Evolutionary conservation across 2,888 invertebrate genomes (phyloP).

Genomic region (Laothoe populi): DNA sequence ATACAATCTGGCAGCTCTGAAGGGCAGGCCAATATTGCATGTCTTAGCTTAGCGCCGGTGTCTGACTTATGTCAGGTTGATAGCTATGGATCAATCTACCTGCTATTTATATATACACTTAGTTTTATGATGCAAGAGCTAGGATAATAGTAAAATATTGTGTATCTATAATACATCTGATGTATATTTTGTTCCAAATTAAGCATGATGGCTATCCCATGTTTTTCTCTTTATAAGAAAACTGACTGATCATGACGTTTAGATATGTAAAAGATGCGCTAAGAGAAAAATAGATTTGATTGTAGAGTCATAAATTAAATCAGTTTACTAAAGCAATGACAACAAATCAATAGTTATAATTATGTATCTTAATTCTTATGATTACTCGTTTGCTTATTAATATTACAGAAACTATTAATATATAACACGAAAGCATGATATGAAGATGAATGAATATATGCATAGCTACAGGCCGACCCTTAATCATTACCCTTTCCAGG

Average conservation of each 20-base stretch:
- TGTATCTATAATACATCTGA: too few relatives aligned
- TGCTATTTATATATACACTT: background rate
- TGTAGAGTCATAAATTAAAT: background rate
- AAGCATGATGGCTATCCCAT: background rate
- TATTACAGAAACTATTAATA: background rate
- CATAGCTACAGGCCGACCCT: slow-evolving; percentile 27
- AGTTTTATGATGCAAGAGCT: background rate
- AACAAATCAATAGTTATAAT: background rate
- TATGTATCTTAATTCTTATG: too few relatives aligned
- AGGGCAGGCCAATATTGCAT: background rate
- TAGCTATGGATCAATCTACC: too few relatives aligned
- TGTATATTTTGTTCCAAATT: background rate
- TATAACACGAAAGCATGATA: background rate
- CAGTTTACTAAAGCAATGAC: background rate
- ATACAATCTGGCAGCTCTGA: too few relatives aligned
- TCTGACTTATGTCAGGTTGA: too few relatives aligned
- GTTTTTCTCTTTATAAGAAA: background rate
- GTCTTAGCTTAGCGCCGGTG: slow-evolving; percentile 12
- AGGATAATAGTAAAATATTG: background rate
- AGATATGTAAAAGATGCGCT: background rate
- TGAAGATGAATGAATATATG: background rate
- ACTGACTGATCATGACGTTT: background rate
- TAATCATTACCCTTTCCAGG: slow-evolving; percentile 55
- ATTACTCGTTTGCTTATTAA: background rate
- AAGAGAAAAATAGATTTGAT: background rate